These are phyloP conservation scores for Clamator glandarius DNA, from an alignment of 2,797 vertebrate species.

Conservation along the genomic window DNA sequence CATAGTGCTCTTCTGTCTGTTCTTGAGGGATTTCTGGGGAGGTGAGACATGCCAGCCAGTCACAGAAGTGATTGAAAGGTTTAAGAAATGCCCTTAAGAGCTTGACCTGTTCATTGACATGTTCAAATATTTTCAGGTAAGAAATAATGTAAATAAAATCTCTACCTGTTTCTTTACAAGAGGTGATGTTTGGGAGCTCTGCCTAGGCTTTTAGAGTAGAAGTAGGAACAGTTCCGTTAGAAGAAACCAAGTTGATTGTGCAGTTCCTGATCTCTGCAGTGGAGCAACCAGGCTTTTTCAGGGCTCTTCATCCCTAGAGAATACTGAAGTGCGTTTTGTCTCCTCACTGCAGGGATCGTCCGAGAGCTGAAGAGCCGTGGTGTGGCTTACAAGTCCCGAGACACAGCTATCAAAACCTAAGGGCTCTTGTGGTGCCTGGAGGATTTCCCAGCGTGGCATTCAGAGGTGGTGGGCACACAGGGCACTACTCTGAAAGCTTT, in stretches of 20 bases:
- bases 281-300: not conserved
- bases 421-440: not conserved
- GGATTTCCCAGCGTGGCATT: not conserved
- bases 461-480: fast-evolving
- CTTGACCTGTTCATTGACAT: not conserved
- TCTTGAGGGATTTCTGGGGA: not conserved
- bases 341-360: constrained; percentile 86
- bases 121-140: not conserved
- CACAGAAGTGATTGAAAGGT: not conserved
- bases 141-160: not conserved
- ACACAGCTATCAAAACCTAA: constrained; percentile 94
- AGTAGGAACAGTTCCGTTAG: not conserved
- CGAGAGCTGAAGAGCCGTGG: constrained; percentile 97
- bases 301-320: not conserved
- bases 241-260: not conserved
- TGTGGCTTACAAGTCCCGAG: constrained; percentile 97
- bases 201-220: not conserved
- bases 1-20: not conserved
- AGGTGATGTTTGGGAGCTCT: not conserved
- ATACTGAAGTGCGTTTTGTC: constrained; percentile 8
- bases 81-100: not conserved
- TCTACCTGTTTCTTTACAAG: not conserved
- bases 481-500: not conserved
- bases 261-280: not conserved
- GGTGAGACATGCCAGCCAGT: not conserved